Evolutionary conservation across 1,140 invertebrate genomes (phyloP), one percentile per base, ranked within the genome.

Genomic region (Ostrea denselamellosa): DNA sequence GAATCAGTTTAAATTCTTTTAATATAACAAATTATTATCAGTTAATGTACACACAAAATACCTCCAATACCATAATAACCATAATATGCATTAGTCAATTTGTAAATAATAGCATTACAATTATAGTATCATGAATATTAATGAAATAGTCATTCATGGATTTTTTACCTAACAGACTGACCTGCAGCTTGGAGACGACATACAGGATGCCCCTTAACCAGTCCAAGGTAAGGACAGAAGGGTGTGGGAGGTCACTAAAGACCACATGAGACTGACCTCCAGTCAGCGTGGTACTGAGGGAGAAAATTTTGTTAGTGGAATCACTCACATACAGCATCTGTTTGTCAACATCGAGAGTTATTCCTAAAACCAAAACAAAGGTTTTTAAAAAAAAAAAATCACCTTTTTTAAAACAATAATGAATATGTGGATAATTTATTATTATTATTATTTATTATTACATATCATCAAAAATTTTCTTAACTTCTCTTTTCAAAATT

Each of bases 191-290:
- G 44, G 94, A 97, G 8, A 98, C 95, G 54, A 98, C 96, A 91
- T 98, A 98, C 0, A 98, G 95, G 65, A 97, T 96, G 81, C 96
- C 95, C 92, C 97, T 97, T 8, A 99, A 94, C 98, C 98, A 98
- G 94, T 99, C 98, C 0, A 98, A 96, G 2, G 97, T 97, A 0
- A 98, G 89, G 51, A 94, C 88, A 7, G 88, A 87, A 10, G 93
- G 91, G 12, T 89, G 52, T 9, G 86, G 51, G 17, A 93, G 8
- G 9, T 86, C 91, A 8, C 91, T 90, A 65, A 90, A 86, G 34
- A 89, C 22, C 2, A 68, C 19, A 44, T 52, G 56, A 9, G 85
- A 52, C 96, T 96, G 14, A 96, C 92, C 2, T 97, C 96, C 83
- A 95, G 96, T 90, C 96, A 96, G 87, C 96, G 95, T n/a, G n/a